Evolutionary conservation across 2,888 invertebrate species (phyloP), one percentile per base, ranked within the genome.

Genomic region (Leptarthrus brevirostris): DNA sequence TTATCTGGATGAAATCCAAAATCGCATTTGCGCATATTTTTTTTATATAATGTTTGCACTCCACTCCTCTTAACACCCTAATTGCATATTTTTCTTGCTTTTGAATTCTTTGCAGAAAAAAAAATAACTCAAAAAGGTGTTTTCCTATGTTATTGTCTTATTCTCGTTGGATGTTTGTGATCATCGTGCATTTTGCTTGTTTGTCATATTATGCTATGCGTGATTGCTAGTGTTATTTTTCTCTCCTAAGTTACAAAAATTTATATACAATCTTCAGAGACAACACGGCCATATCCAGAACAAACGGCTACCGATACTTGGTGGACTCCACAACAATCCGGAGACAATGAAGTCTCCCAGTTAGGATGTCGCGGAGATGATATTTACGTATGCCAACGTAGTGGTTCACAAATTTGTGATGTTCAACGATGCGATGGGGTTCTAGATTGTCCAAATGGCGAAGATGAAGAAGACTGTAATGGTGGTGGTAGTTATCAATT

Each of bases 391-490:
- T 85, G 85, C 72, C 44, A 16, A 22, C n/a, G 47, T 12, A 81
- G 79, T 75, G 77, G 79, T 8, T 53, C 40, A 1, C 66, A 74
- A 16, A 81, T 85, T 77, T 85, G 85, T 75, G 82, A 82, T 22
- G 81, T 81, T 6, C 79, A 81, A 75, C 76, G 74, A 18, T 85
- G 85, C 77, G 84, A 85, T 76, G 80, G 79, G 36, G 54, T 12
- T 1, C 70, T 49, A 18, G 80, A 85, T 74, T 85, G 85, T 79
- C 82, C 83, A 24, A 52, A 81, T 72, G 82, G 82, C 73, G 85
- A 85, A 76, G 85, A 85, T 77, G 85, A 85, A 78, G 70, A 75
- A 12, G 74, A 78, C 74, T 85, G 85, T 77, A 56, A 74, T 70
- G 49, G 26, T 30, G 52, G 69, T 56, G 71, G 36, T 73, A 53